Percentiles rank a stretch among this genome's conserved stretches.
Evolutionary conservation across 2,888 invertebrate species (phyloP).

Genomic region (Flexamia atlantica): DNA sequence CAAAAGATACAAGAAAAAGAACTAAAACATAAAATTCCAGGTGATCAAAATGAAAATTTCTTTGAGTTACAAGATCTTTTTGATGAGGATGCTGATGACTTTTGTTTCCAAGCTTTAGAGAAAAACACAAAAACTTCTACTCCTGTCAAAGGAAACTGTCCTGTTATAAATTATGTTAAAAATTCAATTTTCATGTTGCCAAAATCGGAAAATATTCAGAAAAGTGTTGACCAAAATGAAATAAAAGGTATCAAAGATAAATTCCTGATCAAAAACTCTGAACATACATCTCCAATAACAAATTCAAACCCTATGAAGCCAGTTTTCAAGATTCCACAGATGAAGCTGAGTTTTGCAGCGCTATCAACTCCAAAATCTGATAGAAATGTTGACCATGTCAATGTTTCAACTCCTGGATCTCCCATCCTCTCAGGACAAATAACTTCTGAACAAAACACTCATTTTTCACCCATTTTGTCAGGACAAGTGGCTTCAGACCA

Average conservation of each 20-base stretch:
- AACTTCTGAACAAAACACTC: neutral
- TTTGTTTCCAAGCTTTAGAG: neutral
- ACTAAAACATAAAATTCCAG: neutral
- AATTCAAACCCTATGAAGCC: neutral
- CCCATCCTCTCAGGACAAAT: slow-evolving; percentile 40
- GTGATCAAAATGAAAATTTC: neutral
- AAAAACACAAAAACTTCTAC: slow-evolving; percentile 31
- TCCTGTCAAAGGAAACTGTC: neutral
- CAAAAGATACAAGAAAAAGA: neutral
- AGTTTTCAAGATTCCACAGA: slow-evolving; percentile 46
- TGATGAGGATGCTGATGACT: slow-evolving; percentile 17
- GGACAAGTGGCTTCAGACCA: neutral
- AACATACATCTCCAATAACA: neutral
- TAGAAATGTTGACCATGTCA: neutral
- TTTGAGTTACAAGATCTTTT: slow-evolving; percentile 42
- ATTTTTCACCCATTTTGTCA: neutral
- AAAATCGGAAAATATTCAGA: neutral
- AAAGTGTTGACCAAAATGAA: neutral
- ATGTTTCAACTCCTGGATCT: neutral
- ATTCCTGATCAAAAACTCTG: neutral
- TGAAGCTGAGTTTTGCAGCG: slow-evolving; percentile 3
- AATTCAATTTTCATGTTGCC: neutral
- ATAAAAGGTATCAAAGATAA: neutral
- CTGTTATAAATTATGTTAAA: neutral
- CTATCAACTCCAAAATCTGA: neutral